Percentiles rank a stretch among this genome's conserved stretches.
Evolutionary conservation across 2,113 vertebrate species (phyloP).

Genomic region (Megaptera novaeangliae): DNA sequence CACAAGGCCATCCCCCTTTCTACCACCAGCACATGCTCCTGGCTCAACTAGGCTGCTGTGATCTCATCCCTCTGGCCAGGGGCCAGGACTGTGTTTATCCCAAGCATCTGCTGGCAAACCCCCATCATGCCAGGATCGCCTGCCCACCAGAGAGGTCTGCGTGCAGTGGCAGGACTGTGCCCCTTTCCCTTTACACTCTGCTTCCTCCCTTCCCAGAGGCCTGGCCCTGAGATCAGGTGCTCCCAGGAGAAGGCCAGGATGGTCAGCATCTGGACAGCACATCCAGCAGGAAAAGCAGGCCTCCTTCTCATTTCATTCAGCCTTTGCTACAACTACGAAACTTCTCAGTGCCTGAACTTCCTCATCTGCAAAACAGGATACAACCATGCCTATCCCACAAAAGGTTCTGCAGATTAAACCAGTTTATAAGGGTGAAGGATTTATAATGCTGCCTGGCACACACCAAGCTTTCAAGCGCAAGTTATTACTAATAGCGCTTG

Average conservation of each 20-base stretch:
- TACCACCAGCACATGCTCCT: neutral
- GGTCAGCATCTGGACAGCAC: no score
- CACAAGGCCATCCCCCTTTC: neutral
- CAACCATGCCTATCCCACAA: neutral
- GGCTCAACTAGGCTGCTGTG: neutral
- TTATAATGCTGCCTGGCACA: accelerated
- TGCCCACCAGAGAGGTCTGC: neutral
- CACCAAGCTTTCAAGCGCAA: accelerated
- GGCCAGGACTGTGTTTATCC: neutral
- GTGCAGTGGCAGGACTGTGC: accelerated
- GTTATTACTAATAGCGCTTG: neutral
- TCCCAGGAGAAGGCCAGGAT: no score
- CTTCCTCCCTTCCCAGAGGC: neutral
- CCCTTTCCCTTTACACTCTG: neutral
- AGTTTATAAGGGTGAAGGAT: accelerated
- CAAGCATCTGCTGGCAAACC: neutral
- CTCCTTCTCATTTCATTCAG: neutral
- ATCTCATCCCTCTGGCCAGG: neutral
- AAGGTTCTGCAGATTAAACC: neutral
- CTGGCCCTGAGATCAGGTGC: neutral
- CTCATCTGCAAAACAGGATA: neutral
- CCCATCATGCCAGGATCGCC: neutral
- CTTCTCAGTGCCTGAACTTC: neutral
- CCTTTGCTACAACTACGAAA: neutral
- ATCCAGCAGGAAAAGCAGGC: neutral